phyloP scores from a whole-genome alignment of 2,113 vertebrate species.

The Callaeas wilsoni region DNA sequence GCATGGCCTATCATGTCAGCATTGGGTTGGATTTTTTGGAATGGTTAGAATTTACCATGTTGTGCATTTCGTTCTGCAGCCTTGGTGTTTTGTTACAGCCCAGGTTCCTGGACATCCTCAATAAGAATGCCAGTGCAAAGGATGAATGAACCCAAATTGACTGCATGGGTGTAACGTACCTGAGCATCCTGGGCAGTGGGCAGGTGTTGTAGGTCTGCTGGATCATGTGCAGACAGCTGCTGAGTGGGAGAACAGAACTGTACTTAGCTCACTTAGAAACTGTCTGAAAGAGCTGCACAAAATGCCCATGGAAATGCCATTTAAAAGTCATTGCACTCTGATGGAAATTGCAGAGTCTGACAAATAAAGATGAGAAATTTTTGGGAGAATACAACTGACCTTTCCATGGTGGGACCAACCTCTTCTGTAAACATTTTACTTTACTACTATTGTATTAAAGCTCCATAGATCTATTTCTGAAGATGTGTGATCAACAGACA shows the following conservation, averaged over 20 bases:
- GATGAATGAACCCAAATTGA: neutral
- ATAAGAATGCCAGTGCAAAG: neutral
- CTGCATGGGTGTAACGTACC: fast-evolving
- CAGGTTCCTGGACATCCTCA: neutral
- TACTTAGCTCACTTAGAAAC: neutral
- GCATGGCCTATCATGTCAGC: neutral
- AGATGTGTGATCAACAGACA: neutral
- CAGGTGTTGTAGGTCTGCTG: neutral
- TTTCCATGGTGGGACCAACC: neutral
- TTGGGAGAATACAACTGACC: neutral
- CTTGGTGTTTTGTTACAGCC: neutral
- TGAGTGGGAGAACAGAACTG: neutral
- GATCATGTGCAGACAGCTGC: neutral
- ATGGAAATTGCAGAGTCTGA: neutral
- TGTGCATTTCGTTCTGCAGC: neutral
- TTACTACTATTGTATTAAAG: neutral
- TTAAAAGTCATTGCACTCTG: neutral
- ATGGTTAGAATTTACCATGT: neutral
- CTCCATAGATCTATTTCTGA: neutral
- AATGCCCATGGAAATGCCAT: neutral
- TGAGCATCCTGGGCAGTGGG: neutral
- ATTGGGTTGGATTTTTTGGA: neutral
- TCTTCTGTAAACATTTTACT: neutral
- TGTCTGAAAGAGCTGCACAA: neutral
- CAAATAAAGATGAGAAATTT: neutral